A percentile compares a stretch with the other conserved stretches of the same genome.
Conservation (phyloP, 2,888 invertebrate genomes). For the Dione vanillae region DNA sequence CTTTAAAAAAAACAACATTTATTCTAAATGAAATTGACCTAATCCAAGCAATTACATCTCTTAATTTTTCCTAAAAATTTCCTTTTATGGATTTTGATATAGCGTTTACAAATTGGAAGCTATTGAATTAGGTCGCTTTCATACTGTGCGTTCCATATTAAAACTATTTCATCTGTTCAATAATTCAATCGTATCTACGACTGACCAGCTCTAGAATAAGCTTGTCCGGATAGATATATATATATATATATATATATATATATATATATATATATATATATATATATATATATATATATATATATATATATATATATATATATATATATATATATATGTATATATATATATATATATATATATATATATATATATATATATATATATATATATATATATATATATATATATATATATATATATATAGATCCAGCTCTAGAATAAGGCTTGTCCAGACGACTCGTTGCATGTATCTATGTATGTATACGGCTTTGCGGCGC, state of each 20-base stretch:
- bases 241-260: conserved; percentile 58
- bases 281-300: too few relatives aligned
- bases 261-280: too few relatives aligned
- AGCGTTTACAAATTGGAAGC: background rate
- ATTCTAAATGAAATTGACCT: background rate
- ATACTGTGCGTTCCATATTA: background rate
- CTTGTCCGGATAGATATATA: conserved; percentile 22
- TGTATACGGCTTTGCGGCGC: conserved; percentile 75
- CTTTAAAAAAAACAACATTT: too few relatives aligned
- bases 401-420: too few relatives aligned
- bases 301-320: too few relatives aligned
- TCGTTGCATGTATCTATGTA: conserved; percentile 30
- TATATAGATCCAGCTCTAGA: too few relatives aligned
- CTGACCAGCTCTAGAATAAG: background rate
- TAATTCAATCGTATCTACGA: too few relatives aligned
- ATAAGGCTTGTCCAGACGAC: conserved; percentile 4
- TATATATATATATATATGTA: too few relatives aligned
- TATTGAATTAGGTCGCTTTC: background rate
- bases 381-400: too few relatives aligned
- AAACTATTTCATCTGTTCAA: too few relatives aligned
- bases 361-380: too few relatives aligned
- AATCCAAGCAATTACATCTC: background rate
- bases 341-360: too few relatives aligned
- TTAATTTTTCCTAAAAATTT: background rate
- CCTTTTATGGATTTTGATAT: background rate